Conservation (phyloP, 2,797 vertebrate genomes). For the Danio albolineatus region DNA sequence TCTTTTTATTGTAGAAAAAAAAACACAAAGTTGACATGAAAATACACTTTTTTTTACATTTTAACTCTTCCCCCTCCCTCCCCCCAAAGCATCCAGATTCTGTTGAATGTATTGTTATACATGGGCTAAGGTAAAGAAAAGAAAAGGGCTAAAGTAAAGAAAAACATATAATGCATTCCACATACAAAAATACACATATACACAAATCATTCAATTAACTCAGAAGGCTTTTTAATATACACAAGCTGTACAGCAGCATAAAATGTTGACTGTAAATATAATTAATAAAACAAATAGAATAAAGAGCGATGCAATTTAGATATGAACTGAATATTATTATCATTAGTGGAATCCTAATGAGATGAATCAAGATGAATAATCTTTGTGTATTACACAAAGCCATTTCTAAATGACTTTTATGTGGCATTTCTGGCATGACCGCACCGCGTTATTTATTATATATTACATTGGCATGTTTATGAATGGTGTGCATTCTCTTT, state of each 20-base stretch:
- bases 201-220: too few relatives aligned
- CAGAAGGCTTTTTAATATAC: not conserved
- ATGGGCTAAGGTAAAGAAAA: too few relatives aligned
- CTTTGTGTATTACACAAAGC: not conserved
- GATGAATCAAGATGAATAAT: not conserved
- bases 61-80: too few relatives aligned
- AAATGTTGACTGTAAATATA: not conserved
- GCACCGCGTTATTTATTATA: not conserved
- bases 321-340: not conserved
- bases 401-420: constrained; percentile 9
- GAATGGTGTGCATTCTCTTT: not conserved
- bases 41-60: too few relatives aligned
- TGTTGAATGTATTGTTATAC: too few relatives aligned
- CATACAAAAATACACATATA: too few relatives aligned
- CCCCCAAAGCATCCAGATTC: too few relatives aligned
- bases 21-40: too few relatives aligned
- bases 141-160: too few relatives aligned
- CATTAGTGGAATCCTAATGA: not conserved
- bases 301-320: not conserved
- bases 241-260: not conserved
- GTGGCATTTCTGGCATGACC: not conserved
- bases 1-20: too few relatives aligned
- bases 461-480: constrained; percentile 1
- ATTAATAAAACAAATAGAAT: not conserved
- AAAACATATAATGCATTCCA: too few relatives aligned